phyloP scores from a whole-genome alignment of 2,888 invertebrate species.

The Ormyrus rosae region DNA sequence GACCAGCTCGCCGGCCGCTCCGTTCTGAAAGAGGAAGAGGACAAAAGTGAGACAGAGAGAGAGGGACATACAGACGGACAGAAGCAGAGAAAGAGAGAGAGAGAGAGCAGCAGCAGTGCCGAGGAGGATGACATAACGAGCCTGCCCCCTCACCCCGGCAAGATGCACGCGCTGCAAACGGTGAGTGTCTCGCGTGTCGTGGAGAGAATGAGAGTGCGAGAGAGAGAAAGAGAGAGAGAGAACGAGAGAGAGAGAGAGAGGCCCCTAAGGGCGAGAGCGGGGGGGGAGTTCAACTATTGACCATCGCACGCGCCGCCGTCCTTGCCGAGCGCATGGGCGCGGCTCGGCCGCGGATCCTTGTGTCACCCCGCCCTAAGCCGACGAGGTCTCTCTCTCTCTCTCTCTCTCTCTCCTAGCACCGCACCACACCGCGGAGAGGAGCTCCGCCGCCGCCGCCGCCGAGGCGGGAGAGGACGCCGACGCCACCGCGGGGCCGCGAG shows the following conservation, averaged over 20 bases:
- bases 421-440: too few relatives aligned
- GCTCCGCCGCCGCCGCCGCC: too few relatives aligned
- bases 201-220: not conserved
- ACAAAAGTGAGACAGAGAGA: not conserved
- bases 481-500: too few relatives aligned
- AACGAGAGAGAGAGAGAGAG: conserved; percentile 22
- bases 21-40: too few relatives aligned
- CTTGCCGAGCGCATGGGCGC: conserved; percentile 64
- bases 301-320: conserved; percentile 50
- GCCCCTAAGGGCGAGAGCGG: not conserved
- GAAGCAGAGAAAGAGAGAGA: not conserved
- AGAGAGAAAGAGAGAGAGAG: not conserved
- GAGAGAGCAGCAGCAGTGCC: not conserved
- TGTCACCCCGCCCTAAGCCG: conserved; percentile 56
- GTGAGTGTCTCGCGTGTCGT: not conserved
- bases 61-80: not conserved
- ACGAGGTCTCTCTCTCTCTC: conserved; percentile 16
- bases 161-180: not conserved
- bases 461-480: too few relatives aligned
- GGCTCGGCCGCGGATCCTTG: conserved; percentile 59
- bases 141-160: not conserved
- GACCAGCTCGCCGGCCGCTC: not conserved
- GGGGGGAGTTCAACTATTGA: conserved; percentile 50
- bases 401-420: not conserved
- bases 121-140: not conserved